Conservation (phyloP, 2,797 vertebrate genomes). For the Chaenodraco wilsoni region DNA sequence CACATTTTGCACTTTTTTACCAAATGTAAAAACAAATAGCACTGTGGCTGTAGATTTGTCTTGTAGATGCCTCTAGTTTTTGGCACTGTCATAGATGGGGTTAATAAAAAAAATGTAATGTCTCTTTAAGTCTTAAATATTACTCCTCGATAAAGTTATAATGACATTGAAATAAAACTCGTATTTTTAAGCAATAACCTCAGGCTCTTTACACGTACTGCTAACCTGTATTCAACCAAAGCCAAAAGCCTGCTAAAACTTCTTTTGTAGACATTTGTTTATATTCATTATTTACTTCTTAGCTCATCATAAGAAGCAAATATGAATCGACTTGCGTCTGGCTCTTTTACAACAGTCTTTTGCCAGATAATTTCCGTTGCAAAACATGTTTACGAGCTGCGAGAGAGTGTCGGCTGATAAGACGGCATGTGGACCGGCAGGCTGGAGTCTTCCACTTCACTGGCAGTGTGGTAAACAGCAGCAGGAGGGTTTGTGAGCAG, state of each 20-base stretch:
- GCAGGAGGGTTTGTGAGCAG: slow-evolving; percentile 56
- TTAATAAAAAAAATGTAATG: too few species aligned
- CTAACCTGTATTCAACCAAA: too few species aligned
- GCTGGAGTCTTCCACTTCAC: slow-evolving; percentile 56
- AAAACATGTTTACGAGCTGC: slow-evolving; percentile 66
- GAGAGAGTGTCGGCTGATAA: slow-evolving; percentile 53
- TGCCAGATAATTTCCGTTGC: slow-evolving; percentile 33
- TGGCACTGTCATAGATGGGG: not conserved
- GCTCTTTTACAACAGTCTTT: slow-evolving; percentile 38
- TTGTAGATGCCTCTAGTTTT: not conserved
- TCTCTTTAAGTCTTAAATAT: not conserved
- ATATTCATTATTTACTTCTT: not conserved
- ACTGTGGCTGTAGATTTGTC: not conserved
- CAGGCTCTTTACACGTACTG: too few species aligned
- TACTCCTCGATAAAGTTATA: not conserved
- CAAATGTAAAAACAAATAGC: not conserved
- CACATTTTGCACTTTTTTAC: not conserved
- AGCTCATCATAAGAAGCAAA: slow-evolving; percentile 17
- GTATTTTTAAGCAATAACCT: too few species aligned
- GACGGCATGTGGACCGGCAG: slow-evolving; percentile 51
- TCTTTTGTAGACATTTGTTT: too few species aligned
- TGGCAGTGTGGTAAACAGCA: slow-evolving; percentile 71
- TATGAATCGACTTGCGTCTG: slow-evolving; percentile 1
- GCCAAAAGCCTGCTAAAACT: too few species aligned
- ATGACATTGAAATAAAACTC: too few species aligned